phyloP scores from a whole-genome alignment of 2,888 invertebrate genomes.

The Lochmaea capreae region DNA sequence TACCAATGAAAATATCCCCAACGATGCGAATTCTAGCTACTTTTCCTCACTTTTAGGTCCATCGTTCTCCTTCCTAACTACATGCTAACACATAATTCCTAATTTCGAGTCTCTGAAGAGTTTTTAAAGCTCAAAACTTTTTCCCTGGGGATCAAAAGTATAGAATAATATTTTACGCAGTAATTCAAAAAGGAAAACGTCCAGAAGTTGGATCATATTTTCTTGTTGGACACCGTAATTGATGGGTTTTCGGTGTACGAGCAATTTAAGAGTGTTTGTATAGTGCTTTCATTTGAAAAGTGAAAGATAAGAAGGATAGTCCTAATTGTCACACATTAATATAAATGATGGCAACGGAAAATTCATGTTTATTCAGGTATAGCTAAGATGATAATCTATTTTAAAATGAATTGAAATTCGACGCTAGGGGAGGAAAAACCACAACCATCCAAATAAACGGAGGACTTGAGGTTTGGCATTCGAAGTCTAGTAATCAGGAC shows the following conservation, averaged over 20 bases:
- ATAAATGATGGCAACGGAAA: constrained; percentile 54
- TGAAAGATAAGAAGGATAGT: constrained; percentile 61
- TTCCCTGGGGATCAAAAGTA: background rate
- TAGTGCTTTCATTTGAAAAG: constrained; percentile 59
- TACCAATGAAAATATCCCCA: no score
- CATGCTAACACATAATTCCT: no score
- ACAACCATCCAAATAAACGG: no score
- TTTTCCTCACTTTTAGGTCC: no score
- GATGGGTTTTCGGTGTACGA: background rate
- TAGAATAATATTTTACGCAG: background rate
- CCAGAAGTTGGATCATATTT: background rate
- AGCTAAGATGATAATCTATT: no score
- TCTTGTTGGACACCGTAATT: background rate
- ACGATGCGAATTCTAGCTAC: no score
- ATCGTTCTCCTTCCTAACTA: no score
- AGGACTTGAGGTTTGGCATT: no score
- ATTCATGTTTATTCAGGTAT: constrained; percentile 44
- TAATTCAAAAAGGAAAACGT: background rate
- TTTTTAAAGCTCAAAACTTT: background rate
- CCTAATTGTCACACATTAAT: constrained; percentile 61
- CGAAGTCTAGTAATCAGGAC: no score
- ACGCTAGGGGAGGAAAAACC: background rate
- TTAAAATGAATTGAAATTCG: constrained; percentile 3
- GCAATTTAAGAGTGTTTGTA: background rate
- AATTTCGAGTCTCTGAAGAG: no score